Percentiles rank a stretch among this genome's conserved stretches.
Conservation (phyloP, 2,113 vertebrate genomes). For the Corvus moneduloides region DNA sequence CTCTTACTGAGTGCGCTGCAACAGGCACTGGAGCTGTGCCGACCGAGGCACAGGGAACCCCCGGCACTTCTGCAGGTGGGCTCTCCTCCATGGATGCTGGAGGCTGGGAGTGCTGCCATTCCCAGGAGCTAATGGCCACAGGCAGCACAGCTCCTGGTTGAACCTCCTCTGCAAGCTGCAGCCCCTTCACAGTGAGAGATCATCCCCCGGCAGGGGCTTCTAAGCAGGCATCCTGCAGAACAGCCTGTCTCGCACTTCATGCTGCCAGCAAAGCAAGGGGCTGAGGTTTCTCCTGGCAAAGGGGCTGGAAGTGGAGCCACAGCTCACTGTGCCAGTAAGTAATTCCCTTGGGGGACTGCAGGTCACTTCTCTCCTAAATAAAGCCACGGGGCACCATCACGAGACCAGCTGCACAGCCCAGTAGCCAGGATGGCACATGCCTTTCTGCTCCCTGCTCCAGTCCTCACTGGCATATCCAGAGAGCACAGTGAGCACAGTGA, state of each 20-base stretch:
- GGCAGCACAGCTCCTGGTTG: background rate
- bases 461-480: background rate
- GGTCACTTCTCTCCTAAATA: background rate
- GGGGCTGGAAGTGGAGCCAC: background rate
- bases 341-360: background rate
- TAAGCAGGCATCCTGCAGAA: background rate
- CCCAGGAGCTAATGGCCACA: background rate
- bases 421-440: background rate
- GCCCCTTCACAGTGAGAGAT: background rate
- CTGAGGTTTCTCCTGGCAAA: background rate
- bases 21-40: background rate
- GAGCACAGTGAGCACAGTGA: background rate
- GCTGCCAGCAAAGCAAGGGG: background rate
- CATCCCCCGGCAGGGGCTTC: background rate
- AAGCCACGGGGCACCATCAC: background rate
- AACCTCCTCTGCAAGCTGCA: background rate
- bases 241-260: background rate
- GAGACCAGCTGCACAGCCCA: background rate
- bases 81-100: accelerated
- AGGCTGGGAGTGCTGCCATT: background rate
- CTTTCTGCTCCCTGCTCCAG: background rate
- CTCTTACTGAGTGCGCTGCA: background rate
- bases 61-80: background rate
- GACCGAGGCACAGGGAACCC: background rate
- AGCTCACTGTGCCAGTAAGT: background rate